Evolutionary conservation across 2,888 invertebrate species (phyloP).

Genomic region (Sminthurides aquaticus): DNA sequence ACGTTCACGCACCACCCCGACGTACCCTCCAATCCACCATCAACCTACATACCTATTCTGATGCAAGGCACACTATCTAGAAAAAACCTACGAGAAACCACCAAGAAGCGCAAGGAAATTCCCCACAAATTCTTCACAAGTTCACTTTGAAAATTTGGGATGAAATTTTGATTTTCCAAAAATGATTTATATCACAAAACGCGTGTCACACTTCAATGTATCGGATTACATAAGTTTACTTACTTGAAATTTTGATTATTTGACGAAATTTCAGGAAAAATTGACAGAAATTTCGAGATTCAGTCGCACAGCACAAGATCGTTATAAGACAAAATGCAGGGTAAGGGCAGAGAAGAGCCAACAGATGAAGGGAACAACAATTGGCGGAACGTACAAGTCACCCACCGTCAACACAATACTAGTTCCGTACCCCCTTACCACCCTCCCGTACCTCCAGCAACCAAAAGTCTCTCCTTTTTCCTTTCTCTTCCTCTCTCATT

Average conservation of each 20-base stretch:
- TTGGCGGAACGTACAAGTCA: neutral
- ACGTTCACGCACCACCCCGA: neutral
- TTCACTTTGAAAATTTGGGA: neutral
- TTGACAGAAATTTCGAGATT: constrained; percentile 4
- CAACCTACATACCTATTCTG: neutral
- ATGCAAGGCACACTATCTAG: neutral
- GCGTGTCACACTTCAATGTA: neutral
- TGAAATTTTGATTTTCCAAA: neutral
- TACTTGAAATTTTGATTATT: neutral
- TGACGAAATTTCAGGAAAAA: constrained; percentile 1
- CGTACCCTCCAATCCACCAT: neutral
- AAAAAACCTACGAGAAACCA: constrained; percentile 3
- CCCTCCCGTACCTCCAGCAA: neutral
- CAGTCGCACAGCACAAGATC: neutral
- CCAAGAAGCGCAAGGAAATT: neutral
- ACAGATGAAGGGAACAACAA: neutral
- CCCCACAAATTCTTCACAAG: neutral
- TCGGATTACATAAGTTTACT: neutral
- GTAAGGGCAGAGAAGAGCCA: neutral
- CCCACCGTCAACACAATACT: neutral
- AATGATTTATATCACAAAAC: neutral
- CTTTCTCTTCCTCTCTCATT: neutral
- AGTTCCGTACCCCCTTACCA: neutral
- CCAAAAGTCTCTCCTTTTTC: neutral
- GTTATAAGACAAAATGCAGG: neutral